phyloP scores from a whole-genome alignment of 1,140 invertebrate genomes.

The Drosophila serrata region DNA sequence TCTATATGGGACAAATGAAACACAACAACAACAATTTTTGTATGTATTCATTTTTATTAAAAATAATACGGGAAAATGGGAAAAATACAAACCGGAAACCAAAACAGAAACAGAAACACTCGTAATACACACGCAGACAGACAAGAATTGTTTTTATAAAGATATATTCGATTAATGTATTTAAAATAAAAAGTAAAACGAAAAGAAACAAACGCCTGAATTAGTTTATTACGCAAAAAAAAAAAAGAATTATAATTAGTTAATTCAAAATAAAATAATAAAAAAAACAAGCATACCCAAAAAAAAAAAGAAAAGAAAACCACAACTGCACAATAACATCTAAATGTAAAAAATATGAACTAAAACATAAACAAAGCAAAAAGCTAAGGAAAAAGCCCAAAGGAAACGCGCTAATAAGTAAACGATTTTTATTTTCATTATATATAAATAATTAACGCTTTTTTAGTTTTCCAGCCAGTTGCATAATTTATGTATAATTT shows the following conservation, averaged over 20 bases:
- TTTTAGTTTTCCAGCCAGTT: conserved; percentile 82
- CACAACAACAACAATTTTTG: conserved; percentile 74
- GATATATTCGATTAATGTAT: conserved; percentile 71
- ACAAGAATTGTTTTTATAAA: conserved; percentile 82
- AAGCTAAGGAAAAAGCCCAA: conserved; percentile 56
- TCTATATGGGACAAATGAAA: conserved; percentile 56
- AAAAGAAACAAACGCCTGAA: conserved; percentile 78
- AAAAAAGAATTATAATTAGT: conserved; percentile 50
- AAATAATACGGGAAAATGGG: conserved; percentile 26
- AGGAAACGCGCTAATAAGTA: conserved; percentile 48
- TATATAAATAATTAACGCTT: conserved; percentile 84
- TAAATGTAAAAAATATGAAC: conserved; percentile 81
- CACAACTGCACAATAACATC: conserved; percentile 81
- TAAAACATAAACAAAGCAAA: conserved; percentile 60
- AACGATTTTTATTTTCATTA: conserved; percentile 79
- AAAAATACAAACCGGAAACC: conserved; percentile 40
- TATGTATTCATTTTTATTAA: conserved; percentile 83
- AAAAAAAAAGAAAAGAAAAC: conserved; percentile 37
- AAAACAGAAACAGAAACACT: conserved; percentile 54
- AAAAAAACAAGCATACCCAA: conserved; percentile 39
- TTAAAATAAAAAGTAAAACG: conserved; percentile 55
- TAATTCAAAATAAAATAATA: conserved; percentile 46
- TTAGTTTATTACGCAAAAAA: conserved; percentile 80
- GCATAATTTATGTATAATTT: conserved; percentile 82
- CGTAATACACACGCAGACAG: conserved; percentile 58